phyloP scores from a whole-genome alignment of 2,113 vertebrate genomes.

The Toxostoma redivivum region DNA sequence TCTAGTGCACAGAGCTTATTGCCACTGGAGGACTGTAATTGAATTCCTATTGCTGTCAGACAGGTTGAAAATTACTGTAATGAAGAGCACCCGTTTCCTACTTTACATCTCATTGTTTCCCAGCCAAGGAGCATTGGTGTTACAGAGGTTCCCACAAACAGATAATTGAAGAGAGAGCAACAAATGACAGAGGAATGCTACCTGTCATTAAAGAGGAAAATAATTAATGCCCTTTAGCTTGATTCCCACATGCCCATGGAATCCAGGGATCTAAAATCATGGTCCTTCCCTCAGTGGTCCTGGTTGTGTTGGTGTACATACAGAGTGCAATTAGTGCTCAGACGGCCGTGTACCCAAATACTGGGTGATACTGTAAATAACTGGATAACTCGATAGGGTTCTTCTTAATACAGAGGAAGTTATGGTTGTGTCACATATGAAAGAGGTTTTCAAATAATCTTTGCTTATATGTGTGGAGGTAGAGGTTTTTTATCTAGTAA shows the following conservation, averaged over 20 bases:
- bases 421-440: neutral
- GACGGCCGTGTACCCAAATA: too few species aligned
- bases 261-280: neutral
- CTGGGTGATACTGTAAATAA: neutral
- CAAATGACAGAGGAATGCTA: neutral
- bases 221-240: neutral
- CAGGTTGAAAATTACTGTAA: slow-evolving; percentile 55
- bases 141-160: neutral
- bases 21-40: slow-evolving; percentile 59
- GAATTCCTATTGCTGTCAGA: slow-evolving; percentile 66
- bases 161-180: neutral
- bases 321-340: neutral
- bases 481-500: neutral
- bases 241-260: neutral
- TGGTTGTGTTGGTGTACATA: neutral
- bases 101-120: slow-evolving; percentile 32
- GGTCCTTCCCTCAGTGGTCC: neutral
- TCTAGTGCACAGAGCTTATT: slow-evolving; percentile 41
- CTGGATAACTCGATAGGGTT: accelerated
- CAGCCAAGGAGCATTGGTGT: neutral
- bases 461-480: accelerated
- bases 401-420: neutral
- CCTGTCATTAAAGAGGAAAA: neutral
- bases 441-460: neutral
- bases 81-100: slow-evolving; percentile 51